A percentile compares a stretch with the other conserved stretches of the same genome.
Conservation (phyloP, 2,888 invertebrate species). For the Orthosia incerta region DNA sequence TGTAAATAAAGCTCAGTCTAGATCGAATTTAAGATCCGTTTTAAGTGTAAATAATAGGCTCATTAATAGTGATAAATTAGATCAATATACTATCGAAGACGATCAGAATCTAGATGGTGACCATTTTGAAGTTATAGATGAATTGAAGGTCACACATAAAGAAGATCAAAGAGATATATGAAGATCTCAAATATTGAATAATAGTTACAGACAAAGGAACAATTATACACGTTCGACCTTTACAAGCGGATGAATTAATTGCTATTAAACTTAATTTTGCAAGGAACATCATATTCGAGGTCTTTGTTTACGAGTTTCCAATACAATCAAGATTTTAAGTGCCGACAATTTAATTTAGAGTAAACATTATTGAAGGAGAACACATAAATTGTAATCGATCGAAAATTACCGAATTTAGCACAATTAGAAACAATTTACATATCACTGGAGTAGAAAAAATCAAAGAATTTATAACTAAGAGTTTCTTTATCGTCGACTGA, state of each 20-base stretch:
- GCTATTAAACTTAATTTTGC: conserved; percentile 62
- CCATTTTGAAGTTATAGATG: conserved; percentile 12
- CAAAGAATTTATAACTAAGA: conserved; percentile 6
- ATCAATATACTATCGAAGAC: conserved; percentile 28
- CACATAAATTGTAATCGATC: conserved; percentile 36
- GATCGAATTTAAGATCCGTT: conserved; percentile 44
- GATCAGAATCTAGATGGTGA: conserved; percentile 14
- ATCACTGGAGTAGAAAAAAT: conserved; percentile 31
- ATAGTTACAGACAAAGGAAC: conserved; percentile 63
- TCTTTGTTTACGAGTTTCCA: conserved; percentile 68
- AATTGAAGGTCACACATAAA: conserved; percentile 18
- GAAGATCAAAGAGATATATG: conserved; percentile 50
- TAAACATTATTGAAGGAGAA: conserved; percentile 32
- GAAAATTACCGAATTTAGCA: conserved; percentile 42
- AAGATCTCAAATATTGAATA: conserved; percentile 56
- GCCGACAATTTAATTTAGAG: conserved; percentile 62
- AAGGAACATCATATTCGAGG: conserved; percentile 71
- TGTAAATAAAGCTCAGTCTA: conserved; percentile 64
- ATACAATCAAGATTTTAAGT: conserved; percentile 67
- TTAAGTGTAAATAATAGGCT: conserved; percentile 64
- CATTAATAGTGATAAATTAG: conserved; percentile 46
- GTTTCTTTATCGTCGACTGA: conserved; percentile 12
- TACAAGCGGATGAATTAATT: conserved; percentile 71
- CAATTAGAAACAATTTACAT: conserved; percentile 39
- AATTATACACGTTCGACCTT: conserved; percentile 62